Evolutionary conservation across 92 coral and sea anemone genomes (phyloP), one percentile per base, ranked within the genome.

Genomic region (Porites evermanni): DNA sequence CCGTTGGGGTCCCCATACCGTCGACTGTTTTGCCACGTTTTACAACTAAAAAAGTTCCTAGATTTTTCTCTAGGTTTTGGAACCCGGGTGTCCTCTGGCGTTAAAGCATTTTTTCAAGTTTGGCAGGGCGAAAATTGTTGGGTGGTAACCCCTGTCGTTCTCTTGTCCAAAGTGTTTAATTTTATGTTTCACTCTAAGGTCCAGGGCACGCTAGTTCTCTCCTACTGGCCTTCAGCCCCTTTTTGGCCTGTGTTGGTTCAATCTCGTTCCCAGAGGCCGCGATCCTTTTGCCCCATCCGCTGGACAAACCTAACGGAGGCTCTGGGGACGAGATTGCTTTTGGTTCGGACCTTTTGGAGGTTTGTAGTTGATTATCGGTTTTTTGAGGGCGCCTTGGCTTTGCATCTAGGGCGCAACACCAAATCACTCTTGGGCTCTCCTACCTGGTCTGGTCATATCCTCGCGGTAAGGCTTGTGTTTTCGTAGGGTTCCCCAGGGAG

Each of bases 1-100:
- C 38, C 82, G 65, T 32, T 84, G 88, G 84, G 91, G 86, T 21
- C 89, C 87, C 10, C 79, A 74, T 54, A 82, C 86, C 5, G 68
- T 83, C 50, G 86, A 91, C 51, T 88, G 86, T 51, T 88, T 91
- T 78, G 92, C 94, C 75, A 82, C 78, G 67, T 84, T 69, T 63
- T 73, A 82, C 74, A 87, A 88, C 83, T 32, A 66, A 50, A 82
- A 24, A 91, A 84, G 88, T 79, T 20, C 53, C 59, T 29, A 86
- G 70, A 77, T 87, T 14, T 77, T 86, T 64, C 64, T 86, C 93
- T 1, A 79, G 87, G 56, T 86, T 90, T 70, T 90, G 90, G 93
- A 86, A 69, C 65, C 89, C 89, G 9, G 89, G 78, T 47, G 59
- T 69, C 90, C 6, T 54, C 89, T 47, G 89, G 88, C 3, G 54